phyloP scores from a whole-genome alignment of 2,888 invertebrate species.

The Diadegma fenestrale region DNA sequence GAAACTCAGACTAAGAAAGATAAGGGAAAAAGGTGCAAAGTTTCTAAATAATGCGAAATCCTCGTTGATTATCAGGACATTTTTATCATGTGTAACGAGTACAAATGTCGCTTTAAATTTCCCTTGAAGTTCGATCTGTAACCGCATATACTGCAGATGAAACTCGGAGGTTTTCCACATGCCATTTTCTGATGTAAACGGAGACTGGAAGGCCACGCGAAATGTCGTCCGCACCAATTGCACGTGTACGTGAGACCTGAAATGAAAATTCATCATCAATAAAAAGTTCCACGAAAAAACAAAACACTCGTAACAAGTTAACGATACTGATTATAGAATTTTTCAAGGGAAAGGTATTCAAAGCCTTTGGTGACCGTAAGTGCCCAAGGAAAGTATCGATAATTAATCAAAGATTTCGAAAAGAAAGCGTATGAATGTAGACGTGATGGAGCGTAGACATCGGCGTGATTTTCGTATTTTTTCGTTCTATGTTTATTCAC shows the following conservation, averaged over 20 bases:
- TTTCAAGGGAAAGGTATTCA: constrained; percentile 21
- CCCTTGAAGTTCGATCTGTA: constrained; percentile 81
- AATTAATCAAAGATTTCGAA: constrained; percentile 17
- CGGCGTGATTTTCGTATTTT: not conserved
- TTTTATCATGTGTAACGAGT: constrained; percentile 72
- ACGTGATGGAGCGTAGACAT: not conserved
- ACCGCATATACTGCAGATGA: constrained; percentile 76
- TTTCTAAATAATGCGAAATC: constrained; percentile 23
- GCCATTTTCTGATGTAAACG: constrained; percentile 79
- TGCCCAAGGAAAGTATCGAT: constrained; percentile 25
- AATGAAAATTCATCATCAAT: constrained; percentile 75
- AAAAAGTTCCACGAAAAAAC: not conserved
- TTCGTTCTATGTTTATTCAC: not conserved
- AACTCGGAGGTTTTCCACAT: constrained; percentile 80
- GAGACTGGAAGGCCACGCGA: constrained; percentile 79
- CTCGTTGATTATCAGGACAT: constrained; percentile 57
- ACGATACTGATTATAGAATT: not conserved
- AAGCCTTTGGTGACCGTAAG: constrained; percentile 45
- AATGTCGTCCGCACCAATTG: constrained; percentile 76
- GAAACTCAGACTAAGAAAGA: not conserved
- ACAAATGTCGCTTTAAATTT: constrained; percentile 79
- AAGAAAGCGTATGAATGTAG: not conserved
- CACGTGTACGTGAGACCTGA: constrained; percentile 75
- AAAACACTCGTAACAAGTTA: not conserved
- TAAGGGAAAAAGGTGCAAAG: not conserved